Percentiles rank a stretch among this genome's conserved stretches.
Evolutionary conservation across 2,888 invertebrate species (phyloP).

Genomic region (Apotomis turbidana): DNA sequence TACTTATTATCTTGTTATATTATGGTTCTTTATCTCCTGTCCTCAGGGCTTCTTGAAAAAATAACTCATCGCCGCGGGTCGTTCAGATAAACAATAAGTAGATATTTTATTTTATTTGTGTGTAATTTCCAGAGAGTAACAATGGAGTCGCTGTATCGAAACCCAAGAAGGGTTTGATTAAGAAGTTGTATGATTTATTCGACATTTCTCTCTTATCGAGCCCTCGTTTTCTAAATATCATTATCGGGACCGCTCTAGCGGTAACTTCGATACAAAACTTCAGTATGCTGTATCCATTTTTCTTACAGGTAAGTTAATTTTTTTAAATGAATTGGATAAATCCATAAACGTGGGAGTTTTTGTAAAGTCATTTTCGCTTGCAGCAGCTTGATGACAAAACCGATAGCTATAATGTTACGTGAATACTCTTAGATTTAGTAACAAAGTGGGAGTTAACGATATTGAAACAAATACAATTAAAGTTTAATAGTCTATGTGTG

Average conservation of each 20-base stretch:
- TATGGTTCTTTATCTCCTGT: constrained; percentile 16
- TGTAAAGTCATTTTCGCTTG: no score
- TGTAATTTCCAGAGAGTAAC: constrained; percentile 53
- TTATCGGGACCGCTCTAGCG: constrained; percentile 86
- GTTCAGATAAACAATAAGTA: constrained; percentile 5
- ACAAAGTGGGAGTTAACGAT: no score
- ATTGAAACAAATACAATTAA: no score
- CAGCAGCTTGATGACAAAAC: no score
- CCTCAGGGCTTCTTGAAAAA: constrained; percentile 4
- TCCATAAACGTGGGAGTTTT: no score
- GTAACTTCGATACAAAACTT: constrained; percentile 88
- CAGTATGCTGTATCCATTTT: constrained; percentile 88
- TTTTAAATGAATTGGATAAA: not conserved
- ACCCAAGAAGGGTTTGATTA: constrained; percentile 54
- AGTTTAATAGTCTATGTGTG: no score
- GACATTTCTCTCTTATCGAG: constrained; percentile 86
- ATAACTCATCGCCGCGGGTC: constrained; percentile 3
- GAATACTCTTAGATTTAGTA: no score
- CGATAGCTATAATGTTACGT: no score
- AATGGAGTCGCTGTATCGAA: constrained; percentile 31
- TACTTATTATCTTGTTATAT: constrained; percentile 12
- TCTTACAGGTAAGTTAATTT: constrained; percentile 78
- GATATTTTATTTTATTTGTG: constrained; percentile 25
- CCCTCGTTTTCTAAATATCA: constrained; percentile 86
- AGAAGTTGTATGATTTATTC: constrained; percentile 77